Percentiles rank a stretch among this genome's conserved stretches.
These are phyloP conservation scores for Lasioglossum morio DNA, from an alignment of 2,888 invertebrate genomes.

Conservation along the genomic window DNA sequence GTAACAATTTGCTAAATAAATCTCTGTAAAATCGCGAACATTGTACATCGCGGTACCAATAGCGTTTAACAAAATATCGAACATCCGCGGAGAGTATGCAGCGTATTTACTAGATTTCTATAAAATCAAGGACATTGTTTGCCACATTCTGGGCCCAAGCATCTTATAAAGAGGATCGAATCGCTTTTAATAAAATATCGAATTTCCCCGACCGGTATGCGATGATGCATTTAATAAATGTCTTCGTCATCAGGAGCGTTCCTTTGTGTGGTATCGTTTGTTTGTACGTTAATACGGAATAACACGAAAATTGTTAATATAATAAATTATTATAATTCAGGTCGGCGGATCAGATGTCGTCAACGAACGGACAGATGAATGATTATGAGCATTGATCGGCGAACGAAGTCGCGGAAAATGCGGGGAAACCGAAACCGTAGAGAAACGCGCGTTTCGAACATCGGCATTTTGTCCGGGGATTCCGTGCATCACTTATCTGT, in stretches of 20 bases:
- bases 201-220: not conserved
- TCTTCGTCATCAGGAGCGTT: not conserved
- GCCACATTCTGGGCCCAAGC: not conserved
- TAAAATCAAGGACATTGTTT: not conserved
- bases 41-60: not conserved
- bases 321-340: not conserved
- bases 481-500: conserved; percentile 47
- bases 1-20: not conserved
- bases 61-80: not conserved
- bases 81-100: not conserved
- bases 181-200: not conserved
- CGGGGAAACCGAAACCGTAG: not conserved
- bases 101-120: not conserved
- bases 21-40: not conserved
- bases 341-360: not conserved
- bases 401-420: not conserved
- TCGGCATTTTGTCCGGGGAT: not conserved
- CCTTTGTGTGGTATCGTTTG: not conserved
- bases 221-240: not conserved
- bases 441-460: not conserved
- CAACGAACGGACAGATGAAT: not conserved
- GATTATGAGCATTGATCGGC: not conserved
- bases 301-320: not conserved
- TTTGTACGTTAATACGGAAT: not conserved
- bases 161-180: not conserved